phyloP scores from a whole-genome alignment of 2,797 vertebrate genomes.

The Rhodeus uyekii region DNA sequence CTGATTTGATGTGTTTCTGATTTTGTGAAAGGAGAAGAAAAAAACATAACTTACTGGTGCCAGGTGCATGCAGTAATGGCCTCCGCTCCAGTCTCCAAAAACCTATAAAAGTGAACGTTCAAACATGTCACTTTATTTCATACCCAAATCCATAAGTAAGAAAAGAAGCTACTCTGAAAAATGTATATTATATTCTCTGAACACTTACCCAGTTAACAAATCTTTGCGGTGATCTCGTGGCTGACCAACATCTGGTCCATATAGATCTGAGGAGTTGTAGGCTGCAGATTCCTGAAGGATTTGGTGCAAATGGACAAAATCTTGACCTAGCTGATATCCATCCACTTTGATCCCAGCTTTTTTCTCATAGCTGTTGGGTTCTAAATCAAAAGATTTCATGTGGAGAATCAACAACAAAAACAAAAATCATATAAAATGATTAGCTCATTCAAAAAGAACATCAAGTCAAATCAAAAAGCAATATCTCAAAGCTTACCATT shows the following conservation, averaged over 20 bases:
- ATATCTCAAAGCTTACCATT: constrained; percentile 79
- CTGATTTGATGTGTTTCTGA: background rate
- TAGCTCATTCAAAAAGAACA: background rate
- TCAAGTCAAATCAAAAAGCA: background rate
- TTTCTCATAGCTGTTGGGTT: constrained; percentile 92
- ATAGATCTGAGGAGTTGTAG: constrained; percentile 78
- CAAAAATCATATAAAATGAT: background rate
- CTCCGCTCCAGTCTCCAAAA: constrained; percentile 81
- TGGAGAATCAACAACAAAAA: background rate
- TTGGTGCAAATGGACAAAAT: constrained; percentile 80
- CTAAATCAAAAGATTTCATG: constrained; percentile 65
- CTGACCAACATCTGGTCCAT: constrained; percentile 88
- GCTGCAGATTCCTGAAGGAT: constrained; percentile 77
- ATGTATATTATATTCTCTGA: background rate
- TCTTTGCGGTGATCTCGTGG: constrained; percentile 74
- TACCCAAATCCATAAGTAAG: background rate
- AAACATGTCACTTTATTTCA: background rate
- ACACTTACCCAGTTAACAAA: constrained; percentile 80
- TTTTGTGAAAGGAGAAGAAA: background rate
- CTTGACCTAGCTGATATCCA: constrained; percentile 86
- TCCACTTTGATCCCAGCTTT: constrained; percentile 86
- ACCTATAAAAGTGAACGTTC: constrained; percentile 71
- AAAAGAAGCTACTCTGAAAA: background rate
- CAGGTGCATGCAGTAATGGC: constrained; percentile 87
- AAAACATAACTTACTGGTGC: constrained; percentile 88